phyloP scores from a whole-genome alignment of 2,888 invertebrate genomes.

The Ophion ellenae region DNA sequence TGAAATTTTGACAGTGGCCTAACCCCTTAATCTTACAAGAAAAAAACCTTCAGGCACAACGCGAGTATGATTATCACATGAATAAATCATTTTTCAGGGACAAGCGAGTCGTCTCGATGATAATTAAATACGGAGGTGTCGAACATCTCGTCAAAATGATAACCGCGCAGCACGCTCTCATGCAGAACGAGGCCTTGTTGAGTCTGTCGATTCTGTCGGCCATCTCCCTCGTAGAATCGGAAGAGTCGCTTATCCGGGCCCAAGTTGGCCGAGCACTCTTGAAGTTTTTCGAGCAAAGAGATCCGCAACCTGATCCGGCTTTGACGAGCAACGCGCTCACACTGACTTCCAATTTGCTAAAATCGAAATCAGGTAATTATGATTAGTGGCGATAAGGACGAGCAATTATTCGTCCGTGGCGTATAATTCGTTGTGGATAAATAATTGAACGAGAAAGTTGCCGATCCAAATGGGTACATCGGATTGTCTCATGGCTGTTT shows the following conservation, averaged over 20 bases:
- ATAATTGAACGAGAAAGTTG: background rate
- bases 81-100: conserved; percentile 73
- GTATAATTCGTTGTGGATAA: background rate
- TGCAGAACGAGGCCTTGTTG: conserved; percentile 93
- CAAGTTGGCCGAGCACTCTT: conserved; percentile 85
- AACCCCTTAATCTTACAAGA: background rate
- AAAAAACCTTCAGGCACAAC: background rate
- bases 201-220: conserved; percentile 88
- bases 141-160: conserved; percentile 93
- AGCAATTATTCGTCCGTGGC: background rate
- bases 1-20: too few species aligned
- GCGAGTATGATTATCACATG: background rate
- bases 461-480: background rate
- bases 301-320: conserved; percentile 84
- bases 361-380: conserved; percentile 79
- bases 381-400: background rate
- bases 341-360: conserved; percentile 77
- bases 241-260: conserved; percentile 82
- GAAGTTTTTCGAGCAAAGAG: conserved; percentile 84
- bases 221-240: conserved; percentile 78
- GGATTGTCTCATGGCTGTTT: too few species aligned
- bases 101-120: conserved; percentile 83
- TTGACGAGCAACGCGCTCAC: conserved; percentile 84
- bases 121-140: conserved; percentile 87
- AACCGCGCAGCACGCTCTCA: conserved; percentile 92